Evolutionary conservation across 2,797 vertebrate genomes (phyloP).

Genomic region (Xenopus petersii): DNA sequence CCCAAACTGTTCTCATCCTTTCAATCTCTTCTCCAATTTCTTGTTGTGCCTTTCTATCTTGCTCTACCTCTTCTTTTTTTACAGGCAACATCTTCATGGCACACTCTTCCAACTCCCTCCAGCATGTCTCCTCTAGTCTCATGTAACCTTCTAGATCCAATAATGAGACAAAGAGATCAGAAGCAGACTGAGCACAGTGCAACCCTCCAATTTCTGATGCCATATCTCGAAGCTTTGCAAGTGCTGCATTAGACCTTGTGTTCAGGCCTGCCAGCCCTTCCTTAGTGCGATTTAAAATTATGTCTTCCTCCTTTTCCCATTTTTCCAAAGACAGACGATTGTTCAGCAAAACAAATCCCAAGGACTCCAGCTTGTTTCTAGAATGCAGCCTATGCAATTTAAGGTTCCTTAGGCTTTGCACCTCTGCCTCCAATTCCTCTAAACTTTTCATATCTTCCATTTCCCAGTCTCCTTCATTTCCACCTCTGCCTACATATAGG

Average conservation of each 20-base stretch:
- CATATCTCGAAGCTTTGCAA: background rate
- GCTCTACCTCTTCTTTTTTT: slow-evolving; percentile 17
- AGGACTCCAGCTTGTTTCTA: slow-evolving; percentile 34
- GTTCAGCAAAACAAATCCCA: slow-evolving; percentile 3
- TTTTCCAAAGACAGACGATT: background rate
- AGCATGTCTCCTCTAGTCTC: slow-evolving; percentile 15
- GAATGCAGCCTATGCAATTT: slow-evolving; percentile 15
- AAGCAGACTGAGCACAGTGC: background rate
- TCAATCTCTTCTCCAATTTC: slow-evolving; percentile 18
- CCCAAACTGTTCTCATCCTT: slow-evolving; percentile 24
- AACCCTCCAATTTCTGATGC: slow-evolving; percentile 1
- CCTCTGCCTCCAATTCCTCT: slow-evolving; percentile 25
- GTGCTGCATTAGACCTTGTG: slow-evolving; percentile 3
- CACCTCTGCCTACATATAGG: background rate
- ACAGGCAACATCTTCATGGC: slow-evolving; percentile 5
- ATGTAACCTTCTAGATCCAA: slow-evolving; percentile 18
- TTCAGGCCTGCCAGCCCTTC: slow-evolving; percentile 6
- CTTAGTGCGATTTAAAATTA: background rate
- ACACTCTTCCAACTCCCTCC: slow-evolving; percentile 1
- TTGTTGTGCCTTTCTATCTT: background rate
- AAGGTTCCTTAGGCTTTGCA: slow-evolving; percentile 12
- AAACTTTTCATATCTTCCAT: slow-evolving; percentile 10
- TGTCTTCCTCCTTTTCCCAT: slow-evolving; percentile 25
- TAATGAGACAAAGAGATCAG: background rate
- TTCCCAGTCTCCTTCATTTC: background rate